These are phyloP conservation scores for Amniataba percoides DNA, from an alignment of 2,797 vertebrate genomes.

Conservation along the genomic window DNA sequence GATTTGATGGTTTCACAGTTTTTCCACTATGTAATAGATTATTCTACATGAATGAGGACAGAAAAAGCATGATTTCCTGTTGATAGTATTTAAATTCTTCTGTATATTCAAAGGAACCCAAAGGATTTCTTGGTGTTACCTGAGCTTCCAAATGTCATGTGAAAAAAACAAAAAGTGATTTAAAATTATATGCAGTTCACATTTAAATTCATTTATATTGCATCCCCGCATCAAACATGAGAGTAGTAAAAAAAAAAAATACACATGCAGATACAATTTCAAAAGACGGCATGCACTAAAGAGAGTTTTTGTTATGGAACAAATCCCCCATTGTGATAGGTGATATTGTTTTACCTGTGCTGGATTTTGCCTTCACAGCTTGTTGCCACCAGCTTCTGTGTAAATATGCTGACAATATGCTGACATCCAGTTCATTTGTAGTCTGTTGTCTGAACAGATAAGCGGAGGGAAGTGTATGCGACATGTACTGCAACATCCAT, in stretches of 20 bases:
- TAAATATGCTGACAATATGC: not conserved
- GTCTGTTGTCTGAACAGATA: constrained; percentile 3
- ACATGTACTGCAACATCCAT: not conserved
- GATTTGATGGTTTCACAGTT: not conserved
- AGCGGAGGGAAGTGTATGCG: not conserved
- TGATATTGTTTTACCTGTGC: not conserved
- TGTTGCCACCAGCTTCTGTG: not conserved
- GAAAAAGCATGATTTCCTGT: not conserved
- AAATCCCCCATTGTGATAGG: not conserved
- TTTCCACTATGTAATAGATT: not conserved
- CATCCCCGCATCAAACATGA: not conserved
- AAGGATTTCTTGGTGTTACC: not conserved
- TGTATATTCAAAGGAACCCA: not conserved
- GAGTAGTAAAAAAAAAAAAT: not conserved
- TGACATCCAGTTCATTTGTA: not conserved
- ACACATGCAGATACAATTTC: not conserved
- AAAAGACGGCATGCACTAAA: not conserved
- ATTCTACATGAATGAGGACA: not conserved
- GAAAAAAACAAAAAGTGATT: not conserved
- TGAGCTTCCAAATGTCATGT: not conserved
- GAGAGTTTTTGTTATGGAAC: not conserved
- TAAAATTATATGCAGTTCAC: not conserved
- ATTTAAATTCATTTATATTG: not conserved
- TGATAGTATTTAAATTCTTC: not conserved
- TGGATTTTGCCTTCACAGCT: not conserved